Conservation (phyloP, 2,113 vertebrate genomes). For the Lepus timidus region DNA sequence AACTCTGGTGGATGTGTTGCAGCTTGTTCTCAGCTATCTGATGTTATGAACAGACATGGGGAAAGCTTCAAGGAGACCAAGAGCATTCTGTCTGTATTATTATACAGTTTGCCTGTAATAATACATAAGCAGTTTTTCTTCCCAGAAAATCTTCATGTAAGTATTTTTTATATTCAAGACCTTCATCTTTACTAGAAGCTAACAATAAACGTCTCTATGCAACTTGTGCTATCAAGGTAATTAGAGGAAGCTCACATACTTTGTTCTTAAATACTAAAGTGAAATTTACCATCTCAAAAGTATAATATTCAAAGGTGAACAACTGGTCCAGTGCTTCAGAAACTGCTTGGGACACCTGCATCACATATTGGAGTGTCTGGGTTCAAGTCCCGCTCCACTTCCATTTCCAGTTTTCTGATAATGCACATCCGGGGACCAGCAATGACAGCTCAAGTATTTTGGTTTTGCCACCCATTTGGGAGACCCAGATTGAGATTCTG, state of each 20-base stretch:
- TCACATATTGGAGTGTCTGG: too few species aligned
- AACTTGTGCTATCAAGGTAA: not conserved
- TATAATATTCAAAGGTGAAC: not conserved
- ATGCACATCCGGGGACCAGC: too few species aligned
- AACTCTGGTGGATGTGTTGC: conserved; percentile 61
- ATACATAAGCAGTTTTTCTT: conserved; percentile 37
- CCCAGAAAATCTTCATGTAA: conserved; percentile 53
- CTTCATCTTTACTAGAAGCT: conserved; percentile 24
- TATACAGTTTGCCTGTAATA: conserved; percentile 52
- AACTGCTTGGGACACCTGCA: too few species aligned
- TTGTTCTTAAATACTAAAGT: not conserved
- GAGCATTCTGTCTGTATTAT: conserved; percentile 59
- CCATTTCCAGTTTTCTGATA: too few species aligned
- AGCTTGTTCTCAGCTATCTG: conserved; percentile 55
- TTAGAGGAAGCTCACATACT: not conserved
- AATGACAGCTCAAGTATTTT: too few species aligned
- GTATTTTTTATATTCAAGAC: conserved; percentile 63
- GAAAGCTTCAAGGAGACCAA: conserved; percentile 66
- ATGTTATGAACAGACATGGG: conserved; percentile 63
- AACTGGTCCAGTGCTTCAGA: too few species aligned
- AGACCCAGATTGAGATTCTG: too few species aligned
- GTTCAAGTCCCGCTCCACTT: too few species aligned
- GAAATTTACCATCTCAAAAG: conserved; percentile 22
- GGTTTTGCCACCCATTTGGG: too few species aligned
- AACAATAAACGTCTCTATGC: not conserved